Base-by-base conservation (phyloP, 1,140 invertebrate genomes). In the Phymorhynchus buccinoides region DNA sequence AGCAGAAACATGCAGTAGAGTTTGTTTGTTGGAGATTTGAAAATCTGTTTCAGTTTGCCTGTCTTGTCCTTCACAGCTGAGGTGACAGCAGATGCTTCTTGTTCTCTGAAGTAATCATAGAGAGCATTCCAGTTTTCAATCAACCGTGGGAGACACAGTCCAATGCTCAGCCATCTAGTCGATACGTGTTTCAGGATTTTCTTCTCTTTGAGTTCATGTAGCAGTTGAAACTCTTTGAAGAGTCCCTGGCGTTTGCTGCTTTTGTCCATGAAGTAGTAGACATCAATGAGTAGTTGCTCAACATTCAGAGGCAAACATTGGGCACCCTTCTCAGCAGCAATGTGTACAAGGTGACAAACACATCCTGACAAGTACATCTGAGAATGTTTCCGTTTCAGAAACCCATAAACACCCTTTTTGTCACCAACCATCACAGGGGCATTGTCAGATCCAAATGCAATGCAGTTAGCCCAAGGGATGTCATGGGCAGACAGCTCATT, bases 401-500 rank as follows among this genome's bases (percentile, higher is more conserved):
- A 86, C 4, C 78, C 84, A 84, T 81, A 86, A 35, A 88, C 84
- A n/a, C 89, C 88, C 39, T 86, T 87, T 1, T 88, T 77, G 22
- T 27, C n/a, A 0, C 88, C 88, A 12, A 84, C 84, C 88, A 89
- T 90, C 2, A 89, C 88, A 84, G 62, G 87, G 56, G 89, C 86
- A 86, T 89, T 90, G 66, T 90, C 87, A 83, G 56, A 87, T 0
- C 88, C 88, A 44, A 90, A 83, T n/a, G 88, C 84, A 0, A 90
- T 32, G 44, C 86, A 89, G 80, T 90, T 89, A 30, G 41, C 30
- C 88, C 87, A 90, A 12, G 86, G 66, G 39, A 89, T 84, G 22
- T 83, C 52, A 27, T 68, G 3, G 16, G 66, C 44, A 39, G 73
- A 42, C 9, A 90, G 42, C 73, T 83, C 89, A 27, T 56, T 22